Base-by-base conservation (phyloP, 2,888 invertebrate species). In the Peribatodes rhomboidaria region DNA sequence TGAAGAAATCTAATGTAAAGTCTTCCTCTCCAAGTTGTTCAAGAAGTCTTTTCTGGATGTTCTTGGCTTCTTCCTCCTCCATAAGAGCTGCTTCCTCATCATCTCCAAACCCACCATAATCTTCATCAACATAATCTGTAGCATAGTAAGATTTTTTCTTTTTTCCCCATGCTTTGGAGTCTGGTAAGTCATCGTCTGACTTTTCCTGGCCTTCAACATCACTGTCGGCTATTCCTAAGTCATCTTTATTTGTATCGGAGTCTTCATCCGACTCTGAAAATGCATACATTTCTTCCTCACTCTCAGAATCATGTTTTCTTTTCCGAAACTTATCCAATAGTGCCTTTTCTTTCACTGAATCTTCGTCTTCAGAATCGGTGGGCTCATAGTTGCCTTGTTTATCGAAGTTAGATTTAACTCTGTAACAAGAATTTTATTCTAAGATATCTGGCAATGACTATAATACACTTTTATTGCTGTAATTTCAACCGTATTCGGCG, bases 71-170 rank as follows among this genome's bases (percentile, higher is more conserved):
- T 76, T 96, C 94, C 84, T 97, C 98, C 87, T 98, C 98, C 88
- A 91, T 87, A 67, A 96, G 93, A 68, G 96, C 95, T 6, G 97
- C 97, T 71, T 95, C 92, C 75, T 96, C 96, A 73, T 96, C 95
- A 79, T 89, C 82, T 41, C 95, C 95, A 80, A 91, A 93, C 72
- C 96, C 96, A 49, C 96, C 95, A 92, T 96, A 97, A 87, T 98
- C 98, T 77, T 96, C 95, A 92, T 98, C 98, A 14, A 98, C 96
- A 87, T 97, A 98, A 90, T 98, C 98, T 0, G 98, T 97, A 55
- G 96, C 95, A 88, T 98, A 98, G 84, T 95, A 99, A 37, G 95
- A 94, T 64, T 93, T 94, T 76, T 96, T 97, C 72, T 96, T 96
- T 80, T 95, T 96, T 49, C 98, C 98, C 98, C 98, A 98, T 18